Percentiles rank a stretch among this genome's conserved stretches.
phyloP scores from a whole-genome alignment of 2,888 invertebrate genomes.

The Germaria angustata region DNA sequence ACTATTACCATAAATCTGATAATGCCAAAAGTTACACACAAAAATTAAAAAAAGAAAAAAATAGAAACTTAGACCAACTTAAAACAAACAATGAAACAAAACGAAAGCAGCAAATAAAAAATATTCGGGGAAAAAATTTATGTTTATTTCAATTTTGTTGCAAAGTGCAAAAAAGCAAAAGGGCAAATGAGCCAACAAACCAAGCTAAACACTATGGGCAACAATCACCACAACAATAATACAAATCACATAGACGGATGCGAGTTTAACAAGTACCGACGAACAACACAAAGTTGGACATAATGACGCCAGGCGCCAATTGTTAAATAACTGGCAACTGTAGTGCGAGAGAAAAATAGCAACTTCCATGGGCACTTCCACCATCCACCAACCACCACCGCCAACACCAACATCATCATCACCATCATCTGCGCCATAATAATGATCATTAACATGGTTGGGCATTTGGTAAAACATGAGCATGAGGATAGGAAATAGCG shows the following conservation, averaged over 20 bases:
- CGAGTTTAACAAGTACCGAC: conserved; percentile 55
- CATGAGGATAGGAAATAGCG: conserved; percentile 24
- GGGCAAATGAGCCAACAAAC: conserved; percentile 60
- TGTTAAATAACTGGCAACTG: conserved; percentile 62
- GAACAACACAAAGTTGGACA: conserved; percentile 69
- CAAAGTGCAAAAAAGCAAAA: conserved; percentile 59
- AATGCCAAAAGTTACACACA: conserved; percentile 49
- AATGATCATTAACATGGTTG: conserved; percentile 37
- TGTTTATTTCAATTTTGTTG: conserved; percentile 52
- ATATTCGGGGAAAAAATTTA: conserved; percentile 24
- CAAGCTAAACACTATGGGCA: conserved; percentile 56
- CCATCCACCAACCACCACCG: conserved; percentile 25
- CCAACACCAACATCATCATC: conserved; percentile 27
- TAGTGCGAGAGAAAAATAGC: conserved; percentile 4
- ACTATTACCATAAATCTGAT: conserved; percentile 65
- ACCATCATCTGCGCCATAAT: conserved; percentile 30
- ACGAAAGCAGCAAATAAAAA: not conserved
- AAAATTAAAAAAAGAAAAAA: not conserved
- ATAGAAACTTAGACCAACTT: not conserved
- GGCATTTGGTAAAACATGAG: conserved; percentile 39
- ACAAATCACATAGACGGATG: conserved; percentile 55
- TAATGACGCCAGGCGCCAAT: conserved; percentile 73
- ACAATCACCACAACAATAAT: conserved; percentile 26
- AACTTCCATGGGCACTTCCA: conserved; percentile 27
- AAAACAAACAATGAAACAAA: conserved; percentile 50